Conservation (phyloP, 2,888 invertebrate species). For the Mimas tiliae region DNA sequence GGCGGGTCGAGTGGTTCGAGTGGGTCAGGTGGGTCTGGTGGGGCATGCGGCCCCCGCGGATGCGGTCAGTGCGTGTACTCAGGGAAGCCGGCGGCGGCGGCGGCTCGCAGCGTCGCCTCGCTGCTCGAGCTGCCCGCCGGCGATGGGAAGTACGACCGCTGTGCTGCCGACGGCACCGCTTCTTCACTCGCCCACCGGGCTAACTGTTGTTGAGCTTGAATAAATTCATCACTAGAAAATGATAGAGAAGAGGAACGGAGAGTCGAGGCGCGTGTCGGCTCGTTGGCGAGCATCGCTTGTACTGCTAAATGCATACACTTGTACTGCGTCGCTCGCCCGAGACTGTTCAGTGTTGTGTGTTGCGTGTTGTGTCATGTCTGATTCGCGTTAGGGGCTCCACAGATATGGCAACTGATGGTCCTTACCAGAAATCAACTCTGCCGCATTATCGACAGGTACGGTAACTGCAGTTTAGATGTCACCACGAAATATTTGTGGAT, state of each 20-base stretch:
- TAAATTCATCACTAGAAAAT: constrained; percentile 98
- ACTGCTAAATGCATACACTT: constrained; percentile 29
- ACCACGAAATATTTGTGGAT: too few species aligned
- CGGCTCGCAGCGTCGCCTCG: constrained; percentile 63
- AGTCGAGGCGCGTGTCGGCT: constrained; percentile 70
- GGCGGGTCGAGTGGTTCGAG: constrained; percentile 90
- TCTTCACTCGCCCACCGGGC: constrained; percentile 98
- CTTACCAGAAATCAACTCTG: too few species aligned
- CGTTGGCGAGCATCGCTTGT: constrained; percentile 38
- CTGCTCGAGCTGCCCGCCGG: constrained; percentile 78
- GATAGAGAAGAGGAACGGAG: constrained; percentile 91
- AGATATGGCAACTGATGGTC: background rate
- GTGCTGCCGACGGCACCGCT: constrained; percentile 83
- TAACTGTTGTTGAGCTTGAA: constrained; percentile 98
- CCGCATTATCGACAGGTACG: too few species aligned
- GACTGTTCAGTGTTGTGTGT: constrained; percentile 33
- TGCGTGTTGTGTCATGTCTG: background rate
- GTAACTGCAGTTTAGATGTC: too few species aligned
- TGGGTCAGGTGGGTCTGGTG: constrained; percentile 84
- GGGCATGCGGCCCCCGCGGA: constrained; percentile 64
- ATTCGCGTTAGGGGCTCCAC: background rate
- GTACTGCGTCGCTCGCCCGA: constrained; percentile 28
- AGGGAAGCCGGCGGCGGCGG: constrained; percentile 57
- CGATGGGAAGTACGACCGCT: constrained; percentile 73
- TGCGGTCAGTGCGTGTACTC: constrained; percentile 41